Evolutionary conservation across 2,888 invertebrate genomes (phyloP), one percentile per base, ranked within the genome.

Genomic region (Chorisops tibialis): DNA sequence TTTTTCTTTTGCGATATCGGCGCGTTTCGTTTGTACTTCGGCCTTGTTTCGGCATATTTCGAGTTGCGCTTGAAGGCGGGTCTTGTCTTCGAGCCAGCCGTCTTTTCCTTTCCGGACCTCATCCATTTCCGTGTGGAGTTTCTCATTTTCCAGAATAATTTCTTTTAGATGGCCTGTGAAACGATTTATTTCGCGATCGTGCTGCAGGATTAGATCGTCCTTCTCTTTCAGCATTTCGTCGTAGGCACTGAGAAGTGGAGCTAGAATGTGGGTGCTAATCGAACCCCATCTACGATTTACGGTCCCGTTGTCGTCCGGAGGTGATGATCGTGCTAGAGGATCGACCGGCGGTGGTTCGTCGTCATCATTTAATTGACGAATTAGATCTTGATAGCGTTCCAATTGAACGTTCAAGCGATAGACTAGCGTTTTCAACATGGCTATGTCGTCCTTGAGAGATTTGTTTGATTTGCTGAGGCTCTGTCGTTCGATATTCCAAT

Each of bases 191-290:
- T 89, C 88, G 39, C 81, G 81, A 68, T 87, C 87, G 67, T 89
- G 91, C 67, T 85, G 85, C 16, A 80, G 72, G 50, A 92, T 85
- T 0, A 91, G 81, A 41, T 83, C 83, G 62, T 88, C 87, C 72
- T 91, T 91, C 69, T 92, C 91, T 68, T 81, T 81, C 0, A 91
- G 74, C 65, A 87, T 87, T 71, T 91, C 90, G 74, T 90, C 87
- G 70, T 91, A 92, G 0, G 91, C 88, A 71, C 88, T 86, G 66
- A 91, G 80, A 4, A 92, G 78, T 0, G 91, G 91, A 0, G 82
- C 83, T 75, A 80, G 47, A 64, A 80, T 74, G 58, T 75, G 70
- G 35, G 71, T 70, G 19, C 70, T 72, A 4, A 76, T 65, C 0
- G 68, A 48, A 1, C 68, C 70, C 67, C 70, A 68, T 65, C 70